A percentile compares a stretch with the other conserved stretches of the same genome.
These are phyloP conservation scores for Bradypus variegatus DNA, from an alignment of 2,797 vertebrate genomes.

Conservation along the genomic window DNA sequence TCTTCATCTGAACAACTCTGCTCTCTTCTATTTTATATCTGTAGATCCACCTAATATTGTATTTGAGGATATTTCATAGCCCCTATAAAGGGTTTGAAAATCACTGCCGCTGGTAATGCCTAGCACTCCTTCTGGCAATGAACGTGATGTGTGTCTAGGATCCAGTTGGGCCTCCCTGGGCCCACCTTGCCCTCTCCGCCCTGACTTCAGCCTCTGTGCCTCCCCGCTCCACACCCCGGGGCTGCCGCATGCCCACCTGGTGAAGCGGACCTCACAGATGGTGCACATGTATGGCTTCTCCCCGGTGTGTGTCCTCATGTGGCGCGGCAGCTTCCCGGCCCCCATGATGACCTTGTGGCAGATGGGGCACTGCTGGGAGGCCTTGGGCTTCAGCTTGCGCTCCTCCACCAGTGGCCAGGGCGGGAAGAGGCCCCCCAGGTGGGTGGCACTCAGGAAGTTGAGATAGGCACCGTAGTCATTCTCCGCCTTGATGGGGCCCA, in stretches of 20 bases:
- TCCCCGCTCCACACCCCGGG: not conserved
- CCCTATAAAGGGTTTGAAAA: not conserved
- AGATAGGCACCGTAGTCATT: constrained; percentile 91
- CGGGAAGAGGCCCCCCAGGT: constrained; percentile 90
- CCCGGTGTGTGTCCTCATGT: constrained; percentile 98
- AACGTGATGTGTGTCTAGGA: not conserved
- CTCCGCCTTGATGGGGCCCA: constrained; percentile 91
- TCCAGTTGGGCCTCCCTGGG: accelerated
- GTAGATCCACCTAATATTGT: not conserved
- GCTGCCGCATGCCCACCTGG: constrained; percentile 80
- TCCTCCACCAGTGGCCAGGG: constrained; percentile 96
- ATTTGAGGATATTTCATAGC: not conserved
- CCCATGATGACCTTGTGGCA: constrained; percentile 99
- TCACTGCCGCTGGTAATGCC: not conserved
- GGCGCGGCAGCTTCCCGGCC: constrained; percentile 94
- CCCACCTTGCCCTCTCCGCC: not conserved
- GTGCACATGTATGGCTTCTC: constrained; percentile 99
- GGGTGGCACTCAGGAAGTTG: constrained; percentile 90
- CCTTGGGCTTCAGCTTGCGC: constrained; percentile 98
- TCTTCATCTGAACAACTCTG: not conserved
- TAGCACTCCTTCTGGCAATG: not conserved
- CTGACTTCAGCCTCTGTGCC: no score
- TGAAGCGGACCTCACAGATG: constrained; percentile 98
- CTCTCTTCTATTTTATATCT: not conserved
- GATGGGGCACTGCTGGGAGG: constrained; percentile 97